phyloP scores from a whole-genome alignment of 2,113 vertebrate species.

The Planiliza haematocheilus region DNA sequence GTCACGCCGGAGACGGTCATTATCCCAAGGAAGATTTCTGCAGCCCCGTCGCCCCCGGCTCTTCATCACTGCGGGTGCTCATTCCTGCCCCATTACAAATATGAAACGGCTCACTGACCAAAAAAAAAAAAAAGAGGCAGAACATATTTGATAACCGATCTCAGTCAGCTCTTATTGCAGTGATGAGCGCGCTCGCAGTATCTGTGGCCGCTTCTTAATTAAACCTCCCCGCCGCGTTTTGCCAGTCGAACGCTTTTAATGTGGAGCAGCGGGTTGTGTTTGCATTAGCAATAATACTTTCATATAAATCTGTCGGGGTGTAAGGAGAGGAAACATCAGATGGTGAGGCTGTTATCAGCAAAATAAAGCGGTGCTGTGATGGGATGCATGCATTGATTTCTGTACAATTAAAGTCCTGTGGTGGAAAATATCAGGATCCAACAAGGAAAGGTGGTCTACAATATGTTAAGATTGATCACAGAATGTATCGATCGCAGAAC shows the following conservation, averaged over 20 bases:
- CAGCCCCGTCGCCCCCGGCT: not conserved
- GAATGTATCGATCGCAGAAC: no score
- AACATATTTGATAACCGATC: not conserved
- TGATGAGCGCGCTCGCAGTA: not conserved
- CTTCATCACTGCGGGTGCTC: not conserved
- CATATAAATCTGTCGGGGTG: not conserved
- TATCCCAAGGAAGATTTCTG: not conserved
- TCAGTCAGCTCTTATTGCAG: not conserved
- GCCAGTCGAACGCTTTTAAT: conserved; percentile 18
- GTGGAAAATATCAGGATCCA: not conserved
- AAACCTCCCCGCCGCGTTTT: conserved; percentile 4
- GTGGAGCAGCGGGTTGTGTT: conserved; percentile 17
- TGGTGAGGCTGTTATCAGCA: not conserved
- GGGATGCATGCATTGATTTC: not conserved
- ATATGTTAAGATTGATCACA: no score
- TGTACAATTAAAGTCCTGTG: not conserved
- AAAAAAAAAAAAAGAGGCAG: not conserved
- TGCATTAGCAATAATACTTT: not conserved
- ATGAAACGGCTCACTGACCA: not conserved
- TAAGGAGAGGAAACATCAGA: not conserved
- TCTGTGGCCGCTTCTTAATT: conserved; percentile 27
- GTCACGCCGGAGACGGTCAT: not conserved
- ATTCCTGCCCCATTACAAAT: not conserved
- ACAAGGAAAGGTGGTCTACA: no score
- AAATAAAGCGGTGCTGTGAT: not conserved